Conservation (phyloP, 2,797 vertebrate species). For the Harpagifer antarcticus region DNA sequence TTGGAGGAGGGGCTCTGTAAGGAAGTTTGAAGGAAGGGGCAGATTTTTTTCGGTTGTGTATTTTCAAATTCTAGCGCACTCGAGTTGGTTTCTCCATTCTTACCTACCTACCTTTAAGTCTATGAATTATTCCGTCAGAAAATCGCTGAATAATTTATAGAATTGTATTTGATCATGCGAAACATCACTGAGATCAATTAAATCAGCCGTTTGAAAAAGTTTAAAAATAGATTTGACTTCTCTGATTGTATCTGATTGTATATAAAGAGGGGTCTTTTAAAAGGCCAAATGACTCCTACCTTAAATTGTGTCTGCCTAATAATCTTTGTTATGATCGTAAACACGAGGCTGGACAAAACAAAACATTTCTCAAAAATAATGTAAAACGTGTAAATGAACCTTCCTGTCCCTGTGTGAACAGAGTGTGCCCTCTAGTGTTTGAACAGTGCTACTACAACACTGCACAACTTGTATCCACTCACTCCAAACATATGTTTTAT, state of each 20-base stretch:
- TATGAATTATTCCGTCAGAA: not conserved
- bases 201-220: not conserved
- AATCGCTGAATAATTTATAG: not conserved
- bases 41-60: too few species aligned
- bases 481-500: not conserved
- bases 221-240: not conserved
- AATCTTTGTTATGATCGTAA: too few species aligned
- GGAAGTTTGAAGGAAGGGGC: too few species aligned
- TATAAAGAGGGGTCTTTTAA: not conserved
- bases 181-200: not conserved
- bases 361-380: not conserved
- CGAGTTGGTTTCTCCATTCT: too few species aligned
- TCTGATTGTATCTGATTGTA: not conserved
- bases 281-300: too few species aligned
- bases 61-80: too few species aligned
- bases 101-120: too few species aligned
- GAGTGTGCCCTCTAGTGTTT: constrained; percentile 53
- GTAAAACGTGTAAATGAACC: not conserved
- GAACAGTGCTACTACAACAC: constrained; percentile 6
- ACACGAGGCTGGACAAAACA: not conserved
- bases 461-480: not conserved
- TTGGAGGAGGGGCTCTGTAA: too few species aligned
- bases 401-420: not conserved
- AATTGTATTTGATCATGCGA: not conserved
- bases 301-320: too few species aligned